Conservation (phyloP, 1,140 invertebrate species). For the Ceratina japonica region DNA sequence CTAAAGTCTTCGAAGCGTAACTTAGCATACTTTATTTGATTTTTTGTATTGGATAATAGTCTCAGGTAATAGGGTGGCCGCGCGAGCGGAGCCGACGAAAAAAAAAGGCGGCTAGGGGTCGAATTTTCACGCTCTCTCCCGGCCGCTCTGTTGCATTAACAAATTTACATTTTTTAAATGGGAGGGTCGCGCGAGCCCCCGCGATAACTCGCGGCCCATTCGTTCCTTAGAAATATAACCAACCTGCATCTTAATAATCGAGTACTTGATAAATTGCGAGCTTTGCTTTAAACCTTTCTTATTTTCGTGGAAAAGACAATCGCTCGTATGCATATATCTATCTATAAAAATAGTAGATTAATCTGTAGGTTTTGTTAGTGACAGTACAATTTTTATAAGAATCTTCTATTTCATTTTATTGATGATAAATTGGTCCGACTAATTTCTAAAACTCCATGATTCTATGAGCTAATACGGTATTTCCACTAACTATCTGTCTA, state of each 20-base stretch:
- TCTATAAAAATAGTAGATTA: too few relatives aligned
- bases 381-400: too few relatives aligned
- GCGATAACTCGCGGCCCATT: slow-evolving; percentile 79
- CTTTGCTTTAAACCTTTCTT: background rate
- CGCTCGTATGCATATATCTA: too few relatives aligned
- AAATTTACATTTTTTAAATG: slow-evolving; percentile 81
- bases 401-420: too few relatives aligned
- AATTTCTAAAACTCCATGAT: too few relatives aligned
- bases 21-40: slow-evolving; percentile 80
- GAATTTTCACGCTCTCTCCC: slow-evolving; percentile 70
- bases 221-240: slow-evolving; percentile 78
- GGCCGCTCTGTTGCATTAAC: slow-evolving; percentile 74
- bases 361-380: too few relatives aligned
- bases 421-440: too few relatives aligned
- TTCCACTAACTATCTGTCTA: too few relatives aligned
- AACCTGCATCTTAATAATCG: slow-evolving; percentile 75
- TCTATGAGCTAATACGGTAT: too few relatives aligned
- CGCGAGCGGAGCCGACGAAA: slow-evolving; percentile 30
- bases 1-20: slow-evolving; percentile 74
- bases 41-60: slow-evolving; percentile 80
- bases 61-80: slow-evolving; percentile 65
- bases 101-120: slow-evolving; percentile 47
- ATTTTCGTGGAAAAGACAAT: background rate
- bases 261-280: slow-evolving; percentile 63
- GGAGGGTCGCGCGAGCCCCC: slow-evolving; percentile 68